Conservation (phyloP, 2,113 vertebrate genomes). For the Larimichthys crocea region DNA sequence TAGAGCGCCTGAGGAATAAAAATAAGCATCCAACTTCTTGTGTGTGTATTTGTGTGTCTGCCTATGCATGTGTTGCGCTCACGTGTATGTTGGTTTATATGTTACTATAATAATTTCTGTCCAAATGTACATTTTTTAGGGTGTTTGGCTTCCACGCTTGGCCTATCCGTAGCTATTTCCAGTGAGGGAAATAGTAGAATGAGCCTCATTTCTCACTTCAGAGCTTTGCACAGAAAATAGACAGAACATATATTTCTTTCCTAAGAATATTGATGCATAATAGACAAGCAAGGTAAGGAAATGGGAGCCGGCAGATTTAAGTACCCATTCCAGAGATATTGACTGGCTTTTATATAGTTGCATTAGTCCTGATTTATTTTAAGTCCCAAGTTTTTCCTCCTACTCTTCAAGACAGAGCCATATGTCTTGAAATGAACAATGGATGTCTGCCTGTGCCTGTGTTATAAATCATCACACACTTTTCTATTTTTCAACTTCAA, state of each 20-base stretch:
- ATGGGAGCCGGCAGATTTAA: conserved; percentile 24
- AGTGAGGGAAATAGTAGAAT: not conserved
- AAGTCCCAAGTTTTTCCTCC: conserved; percentile 27
- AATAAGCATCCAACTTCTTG: conserved; percentile 65
- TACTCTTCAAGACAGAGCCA: conserved; percentile 34
- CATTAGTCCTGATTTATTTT: conserved; percentile 40
- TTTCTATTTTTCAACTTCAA: conserved; percentile 19
- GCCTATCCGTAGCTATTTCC: not conserved
- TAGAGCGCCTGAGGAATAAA: conserved; percentile 71
- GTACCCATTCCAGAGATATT: conserved; percentile 31
- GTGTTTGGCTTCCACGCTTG: not conserved
- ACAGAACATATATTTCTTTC: conserved; percentile 7
- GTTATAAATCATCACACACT: conserved; percentile 35
- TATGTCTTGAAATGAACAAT: conserved; percentile 49
- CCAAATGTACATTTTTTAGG: conserved; percentile 14
- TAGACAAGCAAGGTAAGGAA: conserved; percentile 3
- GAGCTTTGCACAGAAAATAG: conserved; percentile 5
- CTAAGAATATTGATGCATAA: not conserved
- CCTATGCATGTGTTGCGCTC: conserved; percentile 20
- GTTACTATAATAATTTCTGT: conserved; percentile 27
- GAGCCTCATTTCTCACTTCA: conserved; percentile 12
- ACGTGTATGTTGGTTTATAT: conserved; percentile 19
- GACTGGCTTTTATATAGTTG: conserved; percentile 23
- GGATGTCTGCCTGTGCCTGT: not conserved
- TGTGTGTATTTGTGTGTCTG: conserved; percentile 51